Conservation (phyloP, 2,797 vertebrate genomes). For the Cynopterus sphinx region DNA sequence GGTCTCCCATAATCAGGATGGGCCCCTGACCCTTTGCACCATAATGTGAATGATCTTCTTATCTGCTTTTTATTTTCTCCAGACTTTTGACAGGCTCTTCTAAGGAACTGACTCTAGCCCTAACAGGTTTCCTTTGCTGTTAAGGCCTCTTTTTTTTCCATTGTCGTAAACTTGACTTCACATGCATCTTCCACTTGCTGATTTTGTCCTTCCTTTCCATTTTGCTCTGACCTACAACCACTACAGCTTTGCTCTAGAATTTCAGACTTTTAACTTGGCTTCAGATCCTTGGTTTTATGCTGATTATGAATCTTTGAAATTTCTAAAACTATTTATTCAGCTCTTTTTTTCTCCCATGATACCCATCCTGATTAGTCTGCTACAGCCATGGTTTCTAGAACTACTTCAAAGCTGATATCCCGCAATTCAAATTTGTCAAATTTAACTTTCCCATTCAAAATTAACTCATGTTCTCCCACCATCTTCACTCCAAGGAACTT, state of each 20-base stretch:
- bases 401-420: neutral
- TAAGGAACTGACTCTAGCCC: neutral
- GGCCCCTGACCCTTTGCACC: neutral
- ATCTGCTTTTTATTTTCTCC: neutral
- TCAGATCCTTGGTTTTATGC: neutral
- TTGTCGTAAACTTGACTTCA: neutral
- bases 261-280: neutral
- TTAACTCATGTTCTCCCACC: neutral
- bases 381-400: neutral
- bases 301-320: neutral
- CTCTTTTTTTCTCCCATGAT: accelerated
- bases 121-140: neutral
- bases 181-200: neutral
- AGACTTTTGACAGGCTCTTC: neutral
- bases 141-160: neutral
- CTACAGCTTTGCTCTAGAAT: neutral
- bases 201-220: neutral
- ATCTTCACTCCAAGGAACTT: neutral
- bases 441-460: neutral
- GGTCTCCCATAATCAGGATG: neutral
- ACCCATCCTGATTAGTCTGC: neutral
- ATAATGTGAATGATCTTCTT: neutral
- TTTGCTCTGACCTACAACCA: neutral
- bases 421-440: neutral
- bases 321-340: neutral